Evolutionary conservation across 2,113 vertebrate genomes (phyloP), one percentile per base, ranked within the genome.

Genomic region (Laterallus jamaicensis): DNA sequence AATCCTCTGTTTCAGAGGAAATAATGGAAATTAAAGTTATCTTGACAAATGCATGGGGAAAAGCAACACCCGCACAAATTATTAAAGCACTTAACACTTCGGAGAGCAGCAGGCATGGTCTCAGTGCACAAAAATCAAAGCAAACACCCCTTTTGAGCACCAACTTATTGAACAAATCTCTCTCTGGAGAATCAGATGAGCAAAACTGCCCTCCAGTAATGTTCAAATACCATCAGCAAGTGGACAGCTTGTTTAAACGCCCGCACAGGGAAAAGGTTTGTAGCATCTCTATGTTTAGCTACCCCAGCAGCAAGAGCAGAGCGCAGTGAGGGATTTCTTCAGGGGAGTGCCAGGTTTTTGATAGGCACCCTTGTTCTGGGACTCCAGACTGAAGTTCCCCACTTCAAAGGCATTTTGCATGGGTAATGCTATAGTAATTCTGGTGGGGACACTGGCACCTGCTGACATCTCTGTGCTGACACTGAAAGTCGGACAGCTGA

Each of bases 311-410:
- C 0, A 2, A 81, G 60, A 75, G 49, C 32, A 35, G 32, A 88
- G 29, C 0, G 0, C 31, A 0, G 0, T 0, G 1, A 71, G n/a
- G 37, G 83, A 69, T 92, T 84, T 78, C 44, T 78, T 83, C 0
- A 0, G 17, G 0, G 31, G 37, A 75, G 5, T 4, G 21, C 40
- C 60, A 18, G 35, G 16, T 52, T 67, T 88, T 68, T 71, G 42
- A 74, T 55, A 52, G 86, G 35, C 0, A 0, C 8, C 50, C 29
- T 84, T 0, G 0, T 25, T 25, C 1, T 19, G 44, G 66, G 29
- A 47, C 24, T 70, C n/a, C 0, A 1, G 74, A 70, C 44, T 0
- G 2, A 66, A 56, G 40, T 7, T 16, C 32, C 42, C 88, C 90
- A 50, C 37, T 62, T 68, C 80, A 80, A 62, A 92, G 47, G 37